Evolutionary conservation across 1,140 invertebrate genomes (phyloP).

Genomic region (Bombus cullumanus): DNA sequence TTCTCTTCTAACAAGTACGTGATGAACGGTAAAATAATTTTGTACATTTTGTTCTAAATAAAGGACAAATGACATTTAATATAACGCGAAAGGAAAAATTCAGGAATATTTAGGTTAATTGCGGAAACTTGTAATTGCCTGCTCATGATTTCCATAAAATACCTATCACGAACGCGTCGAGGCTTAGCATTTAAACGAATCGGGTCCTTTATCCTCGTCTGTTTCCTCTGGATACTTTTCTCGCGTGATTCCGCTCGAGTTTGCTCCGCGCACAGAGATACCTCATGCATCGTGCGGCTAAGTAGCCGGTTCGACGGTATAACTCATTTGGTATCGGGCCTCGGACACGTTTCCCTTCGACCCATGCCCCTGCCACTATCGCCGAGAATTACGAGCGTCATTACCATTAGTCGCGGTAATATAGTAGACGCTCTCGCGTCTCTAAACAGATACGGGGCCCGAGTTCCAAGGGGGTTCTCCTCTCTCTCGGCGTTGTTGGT

Average conservation of each 20-base stretch:
- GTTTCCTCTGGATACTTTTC: conserved; percentile 19
- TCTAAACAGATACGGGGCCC: conserved; percentile 45
- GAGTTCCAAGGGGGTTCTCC: conserved; percentile 23
- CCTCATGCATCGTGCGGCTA: conserved; percentile 10
- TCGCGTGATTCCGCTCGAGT: conserved; percentile 51
- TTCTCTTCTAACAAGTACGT: no score
- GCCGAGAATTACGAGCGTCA: conserved; percentile 72
- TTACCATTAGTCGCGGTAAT: conserved; percentile 67
- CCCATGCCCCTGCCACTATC: conserved; percentile 59
- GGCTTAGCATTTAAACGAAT: not conserved
- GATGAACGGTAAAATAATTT: no score
- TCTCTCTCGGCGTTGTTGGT: not conserved
- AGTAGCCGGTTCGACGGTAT: conserved; percentile 59
- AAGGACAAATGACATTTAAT: not conserved
- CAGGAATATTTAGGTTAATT: not conserved
- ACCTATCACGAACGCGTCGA: not conserved
- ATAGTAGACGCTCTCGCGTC: conserved; percentile 33
- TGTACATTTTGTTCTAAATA: not conserved
- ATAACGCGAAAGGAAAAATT: not conserved
- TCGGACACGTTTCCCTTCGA: conserved; percentile 50
- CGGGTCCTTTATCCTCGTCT: not conserved
- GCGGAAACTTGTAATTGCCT: not conserved
- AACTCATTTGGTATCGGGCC: conserved; percentile 67
- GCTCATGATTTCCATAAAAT: not conserved
- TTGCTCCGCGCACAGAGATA: conserved; percentile 18